Evolutionary conservation across 1,140 invertebrate genomes (phyloP).

Genomic region (Oedothorax gibbosus): DNA sequence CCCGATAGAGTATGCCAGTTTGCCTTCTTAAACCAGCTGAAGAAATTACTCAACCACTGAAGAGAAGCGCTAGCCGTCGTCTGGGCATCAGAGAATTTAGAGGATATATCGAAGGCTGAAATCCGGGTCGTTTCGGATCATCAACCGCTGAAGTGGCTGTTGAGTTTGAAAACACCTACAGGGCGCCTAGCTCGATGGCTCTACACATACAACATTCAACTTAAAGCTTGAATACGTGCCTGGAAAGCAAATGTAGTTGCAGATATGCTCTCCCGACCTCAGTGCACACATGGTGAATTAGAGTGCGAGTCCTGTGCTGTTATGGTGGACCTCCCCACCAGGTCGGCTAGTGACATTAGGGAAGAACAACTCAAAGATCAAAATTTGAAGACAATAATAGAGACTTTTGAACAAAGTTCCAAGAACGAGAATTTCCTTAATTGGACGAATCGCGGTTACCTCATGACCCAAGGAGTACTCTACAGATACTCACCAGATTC

Average conservation of each 20-base stretch:
- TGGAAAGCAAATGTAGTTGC: background rate
- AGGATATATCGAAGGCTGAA: slow-evolving; percentile 63
- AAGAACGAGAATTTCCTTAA: background rate
- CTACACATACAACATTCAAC: background rate
- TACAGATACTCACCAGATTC: slow-evolving; percentile 1
- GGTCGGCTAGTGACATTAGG: background rate
- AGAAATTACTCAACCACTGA: slow-evolving; percentile 63
- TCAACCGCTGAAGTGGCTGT: background rate
- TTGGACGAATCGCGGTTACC: background rate
- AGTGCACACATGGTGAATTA: background rate
- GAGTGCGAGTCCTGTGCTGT: background rate
- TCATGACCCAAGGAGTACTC: background rate
- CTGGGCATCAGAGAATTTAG: slow-evolving; percentile 62
- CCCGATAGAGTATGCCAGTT: slow-evolving; percentile 62
- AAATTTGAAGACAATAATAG: background rate
- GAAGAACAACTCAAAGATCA: slow-evolving; percentile 7
- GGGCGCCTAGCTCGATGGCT: background rate
- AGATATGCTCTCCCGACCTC: background rate
- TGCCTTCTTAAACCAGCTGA: slow-evolving; percentile 23
- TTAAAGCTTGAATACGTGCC: background rate
- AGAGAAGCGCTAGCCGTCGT: slow-evolving; percentile 64
- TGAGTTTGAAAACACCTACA: background rate
- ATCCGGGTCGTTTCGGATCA: background rate
- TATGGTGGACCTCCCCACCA: background rate
- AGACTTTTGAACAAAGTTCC: background rate